Evolutionary conservation across 2,113 vertebrate genomes (phyloP), one percentile per base, ranked within the genome.

Genomic region (Ciconia boyciana): DNA sequence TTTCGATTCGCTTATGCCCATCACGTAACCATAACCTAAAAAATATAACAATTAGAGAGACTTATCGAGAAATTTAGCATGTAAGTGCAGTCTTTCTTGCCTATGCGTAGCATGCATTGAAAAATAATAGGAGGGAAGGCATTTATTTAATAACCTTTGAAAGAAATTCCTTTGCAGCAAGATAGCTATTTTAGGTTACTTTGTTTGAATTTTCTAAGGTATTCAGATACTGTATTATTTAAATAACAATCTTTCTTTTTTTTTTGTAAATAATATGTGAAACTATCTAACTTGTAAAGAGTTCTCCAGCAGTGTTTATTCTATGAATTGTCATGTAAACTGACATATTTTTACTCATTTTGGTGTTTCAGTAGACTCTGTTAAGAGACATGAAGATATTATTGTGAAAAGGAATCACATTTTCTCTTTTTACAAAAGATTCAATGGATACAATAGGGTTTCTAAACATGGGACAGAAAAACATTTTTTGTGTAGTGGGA

Each of bases 361-460:
- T 62, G 10, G 16, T 72, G 12, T 84, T 94, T 94, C 41, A 68
- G 25, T 71, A 91, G 86, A 29, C 14, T 77, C 5, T 64, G 16
- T 89, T 87, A 93, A 83, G 34, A 48, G 24, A 86, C 25, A 21
- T 18, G 25, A 58, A 70, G 51, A 92, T 34, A 49, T 90, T 71
- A 25, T 41, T 68, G n/a, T 87, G 69, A 39, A 79, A 82, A 82
- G 18, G 76, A 86, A 89, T 90, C 52, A 68, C 51, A 75, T 64
- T 91, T 51, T 89, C 54, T 78, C 28, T 79, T 92, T 83, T 78
- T 90, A 84, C 43, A 96, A 87, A 96, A 61, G 58, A 68, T 75
- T 87, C 65, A 61, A 22, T 89, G 36, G 83, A 52, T 90, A 87
- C 79, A 92, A 87, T 65, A 74, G 32, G 2, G 3, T 87, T 92